Conservation (phyloP, 2,113 vertebrate genomes). For the Macrotus californicus region DNA sequence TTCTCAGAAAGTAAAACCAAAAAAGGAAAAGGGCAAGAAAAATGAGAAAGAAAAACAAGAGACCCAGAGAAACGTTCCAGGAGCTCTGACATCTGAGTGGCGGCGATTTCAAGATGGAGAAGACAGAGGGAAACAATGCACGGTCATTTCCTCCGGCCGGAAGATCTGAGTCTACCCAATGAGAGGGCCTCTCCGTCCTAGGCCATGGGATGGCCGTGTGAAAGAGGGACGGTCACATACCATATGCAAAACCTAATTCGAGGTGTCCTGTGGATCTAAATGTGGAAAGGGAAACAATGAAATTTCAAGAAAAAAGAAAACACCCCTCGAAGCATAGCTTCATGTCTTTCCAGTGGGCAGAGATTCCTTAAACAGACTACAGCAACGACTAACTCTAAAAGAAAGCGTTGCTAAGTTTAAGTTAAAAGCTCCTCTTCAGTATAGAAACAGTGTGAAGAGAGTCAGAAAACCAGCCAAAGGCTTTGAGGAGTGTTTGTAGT, state of each 20-base stretch:
- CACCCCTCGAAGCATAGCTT: neutral
- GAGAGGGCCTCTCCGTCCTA: neutral
- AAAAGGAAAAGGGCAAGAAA: neutral
- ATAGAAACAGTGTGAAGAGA: neutral
- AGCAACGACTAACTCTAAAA: neutral
- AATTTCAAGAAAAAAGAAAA: neutral
- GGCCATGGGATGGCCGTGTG: neutral
- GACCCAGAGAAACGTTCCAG: neutral
- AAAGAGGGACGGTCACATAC: neutral
- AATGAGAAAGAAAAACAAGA: neutral
- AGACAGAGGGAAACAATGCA: neutral
- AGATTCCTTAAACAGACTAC: neutral
- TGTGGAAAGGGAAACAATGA: neutral
- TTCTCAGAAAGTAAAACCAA: neutral
- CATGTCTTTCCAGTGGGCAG: neutral
- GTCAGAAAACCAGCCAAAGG: neutral
- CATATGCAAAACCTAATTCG: neutral
- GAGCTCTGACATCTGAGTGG: neutral
- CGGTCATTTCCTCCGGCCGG: neutral
- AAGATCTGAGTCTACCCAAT: neutral
- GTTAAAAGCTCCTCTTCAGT: neutral
- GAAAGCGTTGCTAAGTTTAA: constrained; percentile 6
- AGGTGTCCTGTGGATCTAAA: neutral
- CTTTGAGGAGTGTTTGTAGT: neutral
- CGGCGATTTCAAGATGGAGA: neutral